Evolutionary conservation across 2,888 invertebrate genomes (phyloP).

Genomic region (Polyommatus icarus): DNA sequence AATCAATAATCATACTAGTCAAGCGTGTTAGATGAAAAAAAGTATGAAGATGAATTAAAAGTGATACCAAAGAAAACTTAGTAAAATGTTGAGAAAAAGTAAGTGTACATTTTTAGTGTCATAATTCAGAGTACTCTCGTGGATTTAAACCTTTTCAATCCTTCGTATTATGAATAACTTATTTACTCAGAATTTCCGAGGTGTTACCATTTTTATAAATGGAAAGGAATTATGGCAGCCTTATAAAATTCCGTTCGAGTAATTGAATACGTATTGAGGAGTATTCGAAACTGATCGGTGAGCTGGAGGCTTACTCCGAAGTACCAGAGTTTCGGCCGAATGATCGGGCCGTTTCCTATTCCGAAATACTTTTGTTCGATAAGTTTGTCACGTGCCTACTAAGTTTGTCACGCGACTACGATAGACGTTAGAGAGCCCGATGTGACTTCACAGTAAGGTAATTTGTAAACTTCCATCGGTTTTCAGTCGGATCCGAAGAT

Average conservation of each 20-base stretch:
- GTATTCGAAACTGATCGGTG: conserved; percentile 16
- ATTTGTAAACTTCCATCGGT: no score
- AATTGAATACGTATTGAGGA: conserved; percentile 28
- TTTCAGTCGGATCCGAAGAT: no score
- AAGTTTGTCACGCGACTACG: no score
- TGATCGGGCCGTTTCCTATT: no score
- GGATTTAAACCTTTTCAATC: neutral
- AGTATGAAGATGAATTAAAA: neutral
- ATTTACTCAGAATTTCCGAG: neutral
- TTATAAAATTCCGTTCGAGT: conserved; percentile 21
- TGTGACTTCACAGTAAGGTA: no score
- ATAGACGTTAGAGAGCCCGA: no score
- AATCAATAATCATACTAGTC: neutral
- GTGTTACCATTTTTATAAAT: conserved; percentile 18
- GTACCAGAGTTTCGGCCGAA: no score
- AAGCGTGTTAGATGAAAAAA: neutral
- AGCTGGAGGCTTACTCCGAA: no score
- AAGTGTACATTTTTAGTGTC: no score
- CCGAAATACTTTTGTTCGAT: no score
- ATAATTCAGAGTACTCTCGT: neutral
- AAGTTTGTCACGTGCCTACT: no score
- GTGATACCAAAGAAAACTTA: neutral
- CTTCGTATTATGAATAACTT: neutral
- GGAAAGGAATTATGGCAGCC: conserved; percentile 13
- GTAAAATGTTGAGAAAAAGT: neutral